Evolutionary conservation across 2,888 invertebrate genomes (phyloP), one percentile per base, ranked within the genome.

Genomic region (Abrostola triplasia): DNA sequence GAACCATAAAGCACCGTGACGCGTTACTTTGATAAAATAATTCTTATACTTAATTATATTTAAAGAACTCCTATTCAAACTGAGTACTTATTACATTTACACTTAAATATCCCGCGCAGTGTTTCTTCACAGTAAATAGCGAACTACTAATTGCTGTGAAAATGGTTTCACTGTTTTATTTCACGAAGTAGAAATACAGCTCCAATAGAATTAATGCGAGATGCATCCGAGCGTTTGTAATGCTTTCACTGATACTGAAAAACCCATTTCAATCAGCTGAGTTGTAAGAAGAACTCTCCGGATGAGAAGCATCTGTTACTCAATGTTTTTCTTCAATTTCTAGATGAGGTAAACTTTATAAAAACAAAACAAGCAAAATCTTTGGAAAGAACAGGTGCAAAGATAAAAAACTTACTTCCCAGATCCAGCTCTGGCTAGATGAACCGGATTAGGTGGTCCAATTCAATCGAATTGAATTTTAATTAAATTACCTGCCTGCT

Each of bases 391-490:
- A 24, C 73, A 68, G 65, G 61, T 70, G 64, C 60, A 41, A 42
- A 47, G 10, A 41, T 60, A 64, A 47, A 36, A 54, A 67, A 37
- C 73, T n/a, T 69, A 50, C 49, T 61, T 50, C 1, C 73, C 55
- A 64, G 66, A 77, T 78, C 37, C 82, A 58, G 12, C 77, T 80
- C 86, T 76, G 83, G 66, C 52, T 80, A 84, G 79, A 86, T 81
- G 86, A 85, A 83, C 77, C 68, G 81, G 86, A 87, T 88, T 90
- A 90, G 86, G 82, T 84, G 80, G 85, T 86, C 85, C 87, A 86
- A 86, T 87, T 88, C 83, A 84, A 89, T 88, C 82, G 84, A 88
- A 91, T 89, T 86, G 90, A 89, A 90, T 90, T 92, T 91, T 91
- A 92, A 92, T 92, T 91, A 87, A 86, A 87, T 87, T 86, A 90